These are phyloP conservation scores for Maylandia zebra DNA, from an alignment of 2,113 vertebrate species.

Conservation along the genomic window DNA sequence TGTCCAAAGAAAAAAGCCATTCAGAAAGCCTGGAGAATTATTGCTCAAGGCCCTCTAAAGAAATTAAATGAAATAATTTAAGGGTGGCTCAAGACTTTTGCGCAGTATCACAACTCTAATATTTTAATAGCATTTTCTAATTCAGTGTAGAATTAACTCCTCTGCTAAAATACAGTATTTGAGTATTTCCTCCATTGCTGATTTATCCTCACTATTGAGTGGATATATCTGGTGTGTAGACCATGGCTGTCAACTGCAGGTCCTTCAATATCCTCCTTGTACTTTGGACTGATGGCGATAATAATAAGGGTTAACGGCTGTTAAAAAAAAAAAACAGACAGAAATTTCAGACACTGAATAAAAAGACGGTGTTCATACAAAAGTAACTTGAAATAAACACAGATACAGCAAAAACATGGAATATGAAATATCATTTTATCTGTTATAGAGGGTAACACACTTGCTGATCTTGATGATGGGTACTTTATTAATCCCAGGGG, in stretches of 20 bases:
- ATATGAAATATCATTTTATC: neutral
- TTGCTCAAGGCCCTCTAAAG: neutral
- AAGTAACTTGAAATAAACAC: neutral
- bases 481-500: neutral
- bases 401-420: neutral
- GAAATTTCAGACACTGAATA: neutral
- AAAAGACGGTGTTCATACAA: neutral
- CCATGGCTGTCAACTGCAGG: conserved; percentile 75
- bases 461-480: neutral
- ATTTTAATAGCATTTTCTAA: neutral
- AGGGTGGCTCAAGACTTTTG: neutral
- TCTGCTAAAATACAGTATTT: neutral
- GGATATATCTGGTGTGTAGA: conserved; percentile 87
- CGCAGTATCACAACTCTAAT: neutral
- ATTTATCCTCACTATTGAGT: conserved; percentile 78
- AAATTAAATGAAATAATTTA: neutral
- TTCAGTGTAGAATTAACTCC: neutral
- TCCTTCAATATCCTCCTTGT: conserved; percentile 85
- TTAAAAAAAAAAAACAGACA: neutral
- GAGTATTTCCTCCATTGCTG: neutral
- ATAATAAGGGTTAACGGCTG: conserved; percentile 86
- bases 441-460: neutral
- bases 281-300: conserved; percentile 89
- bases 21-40: neutral
- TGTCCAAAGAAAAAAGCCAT: neutral